phyloP scores from a whole-genome alignment of 2,888 invertebrate genomes.

The Sicus ferrugineus region DNA sequence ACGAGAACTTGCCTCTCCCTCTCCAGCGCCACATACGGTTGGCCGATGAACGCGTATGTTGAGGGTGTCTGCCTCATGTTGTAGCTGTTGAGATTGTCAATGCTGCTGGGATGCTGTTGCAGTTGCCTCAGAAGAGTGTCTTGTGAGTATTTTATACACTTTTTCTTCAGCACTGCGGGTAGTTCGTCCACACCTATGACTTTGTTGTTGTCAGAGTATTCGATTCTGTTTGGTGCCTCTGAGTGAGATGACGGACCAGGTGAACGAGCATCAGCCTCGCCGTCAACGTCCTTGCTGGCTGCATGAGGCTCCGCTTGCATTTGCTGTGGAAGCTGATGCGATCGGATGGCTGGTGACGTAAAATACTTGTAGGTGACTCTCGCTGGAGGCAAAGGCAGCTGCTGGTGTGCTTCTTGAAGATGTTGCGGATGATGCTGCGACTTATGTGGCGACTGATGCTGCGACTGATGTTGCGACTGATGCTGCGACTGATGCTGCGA shows the following conservation, averaged over 20 bases:
- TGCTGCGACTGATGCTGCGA: slow-evolving; percentile 32
- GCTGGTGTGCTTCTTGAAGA: too few relatives aligned
- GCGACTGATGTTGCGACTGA: neutral
- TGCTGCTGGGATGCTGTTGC: neutral
- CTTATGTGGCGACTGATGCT: too few relatives aligned
- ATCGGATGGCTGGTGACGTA: neutral
- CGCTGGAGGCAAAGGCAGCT: slow-evolving; percentile 34
- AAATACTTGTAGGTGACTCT: neutral
- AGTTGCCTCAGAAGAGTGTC: neutral
- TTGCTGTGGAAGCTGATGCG: neutral
- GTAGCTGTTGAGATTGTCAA: neutral
- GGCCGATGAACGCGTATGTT: too few relatives aligned
- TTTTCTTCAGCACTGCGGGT: neutral
- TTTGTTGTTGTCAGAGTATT: too few relatives aligned
- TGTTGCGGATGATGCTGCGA: too few relatives aligned
- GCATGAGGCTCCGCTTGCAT: neutral
- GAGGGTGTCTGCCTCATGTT: neutral
- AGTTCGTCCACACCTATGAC: too few relatives aligned
- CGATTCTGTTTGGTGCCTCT: too few relatives aligned
- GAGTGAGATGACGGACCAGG: too few relatives aligned
- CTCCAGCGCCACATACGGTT: too few relatives aligned
- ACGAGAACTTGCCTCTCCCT: too few relatives aligned
- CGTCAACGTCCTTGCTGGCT: neutral
- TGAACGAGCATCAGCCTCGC: neutral
- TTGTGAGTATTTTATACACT: neutral